Percentiles rank a stretch among this genome's conserved stretches.
Conservation (phyloP, 2,797 vertebrate species). For the Falco biarmicus region DNA sequence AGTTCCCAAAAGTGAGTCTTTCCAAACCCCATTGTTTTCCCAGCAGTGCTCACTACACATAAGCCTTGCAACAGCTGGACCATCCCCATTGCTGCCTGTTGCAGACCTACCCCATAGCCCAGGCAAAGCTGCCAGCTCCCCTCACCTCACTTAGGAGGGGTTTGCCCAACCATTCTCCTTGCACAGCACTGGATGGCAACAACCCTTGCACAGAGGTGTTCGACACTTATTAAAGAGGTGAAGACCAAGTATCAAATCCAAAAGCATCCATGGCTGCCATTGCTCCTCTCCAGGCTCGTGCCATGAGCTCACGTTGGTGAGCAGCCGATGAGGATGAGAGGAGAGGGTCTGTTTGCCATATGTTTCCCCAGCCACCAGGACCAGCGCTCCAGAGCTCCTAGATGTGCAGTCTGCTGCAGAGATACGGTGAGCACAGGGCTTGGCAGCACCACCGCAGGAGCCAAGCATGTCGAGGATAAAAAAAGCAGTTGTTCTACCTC, state of each 20-base stretch:
- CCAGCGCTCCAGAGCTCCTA: not conserved
- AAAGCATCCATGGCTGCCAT: not conserved
- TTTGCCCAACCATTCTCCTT: not conserved
- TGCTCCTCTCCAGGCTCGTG: not conserved
- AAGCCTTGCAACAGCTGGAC: not conserved
- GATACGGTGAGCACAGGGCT: not conserved
- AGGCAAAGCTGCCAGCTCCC: not conserved
- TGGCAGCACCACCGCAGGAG: not conserved
- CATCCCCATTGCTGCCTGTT: not conserved
- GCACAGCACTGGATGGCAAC: not conserved
- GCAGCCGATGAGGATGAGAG: not conserved
- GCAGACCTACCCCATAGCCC: not conserved
- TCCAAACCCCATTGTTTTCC: not conserved
- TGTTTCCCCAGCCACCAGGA: fast-evolving
- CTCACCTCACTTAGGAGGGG: not conserved
- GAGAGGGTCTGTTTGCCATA: not conserved
- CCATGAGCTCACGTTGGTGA: not conserved
- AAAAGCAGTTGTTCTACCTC: not conserved
- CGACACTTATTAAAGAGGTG: not conserved
- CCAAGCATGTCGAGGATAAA: not conserved
- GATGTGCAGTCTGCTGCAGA: not conserved
- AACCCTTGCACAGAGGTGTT: not conserved
- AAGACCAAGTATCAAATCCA: not conserved
- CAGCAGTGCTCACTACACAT: not conserved
- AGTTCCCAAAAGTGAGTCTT: not conserved